Evolutionary conservation across 2,797 vertebrate genomes (phyloP).

Genomic region (Geotrypetes seraphini): DNA sequence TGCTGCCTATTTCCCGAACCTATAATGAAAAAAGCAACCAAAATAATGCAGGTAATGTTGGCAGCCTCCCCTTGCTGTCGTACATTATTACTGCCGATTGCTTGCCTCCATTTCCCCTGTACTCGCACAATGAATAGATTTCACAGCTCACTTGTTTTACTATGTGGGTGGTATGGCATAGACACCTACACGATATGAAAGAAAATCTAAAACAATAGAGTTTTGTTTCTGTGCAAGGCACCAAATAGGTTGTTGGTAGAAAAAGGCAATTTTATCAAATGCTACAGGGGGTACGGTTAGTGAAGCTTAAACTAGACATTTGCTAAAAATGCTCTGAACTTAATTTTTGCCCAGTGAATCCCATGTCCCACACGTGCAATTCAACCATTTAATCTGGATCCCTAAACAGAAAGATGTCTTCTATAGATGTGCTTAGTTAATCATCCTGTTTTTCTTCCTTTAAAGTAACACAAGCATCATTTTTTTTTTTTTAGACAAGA

Average conservation of each 20-base stretch:
- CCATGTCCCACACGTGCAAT: conserved; percentile 8
- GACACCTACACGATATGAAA: conserved; percentile 73
- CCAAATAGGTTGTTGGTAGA: conserved; percentile 41
- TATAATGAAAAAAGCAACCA: conserved; percentile 77
- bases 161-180: conserved; percentile 71
- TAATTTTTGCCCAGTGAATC: conserved; percentile 30
- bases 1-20: conserved; percentile 74
- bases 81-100: conserved; percentile 79
- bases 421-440: too few species aligned
- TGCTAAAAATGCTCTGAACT: conserved; percentile 17
- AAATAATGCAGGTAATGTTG: conserved; percentile 77
- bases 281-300: conserved; percentile 17
- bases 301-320: conserved; percentile 21
- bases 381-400: background rate
- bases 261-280: conserved; percentile 45
- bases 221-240: conserved; percentile 42
- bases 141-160: conserved; percentile 80
- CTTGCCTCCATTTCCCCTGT: conserved; percentile 69
- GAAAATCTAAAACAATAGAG: conserved; percentile 71
- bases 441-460: too few species aligned
- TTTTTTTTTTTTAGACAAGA: too few species aligned
- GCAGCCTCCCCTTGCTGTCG: conserved; percentile 69
- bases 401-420: too few species aligned
- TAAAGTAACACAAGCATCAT: too few species aligned
- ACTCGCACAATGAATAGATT: conserved; percentile 85